Evolutionary conservation across 1,140 invertebrate species (phyloP).

Genomic region (Cotesia vestalis): DNA sequence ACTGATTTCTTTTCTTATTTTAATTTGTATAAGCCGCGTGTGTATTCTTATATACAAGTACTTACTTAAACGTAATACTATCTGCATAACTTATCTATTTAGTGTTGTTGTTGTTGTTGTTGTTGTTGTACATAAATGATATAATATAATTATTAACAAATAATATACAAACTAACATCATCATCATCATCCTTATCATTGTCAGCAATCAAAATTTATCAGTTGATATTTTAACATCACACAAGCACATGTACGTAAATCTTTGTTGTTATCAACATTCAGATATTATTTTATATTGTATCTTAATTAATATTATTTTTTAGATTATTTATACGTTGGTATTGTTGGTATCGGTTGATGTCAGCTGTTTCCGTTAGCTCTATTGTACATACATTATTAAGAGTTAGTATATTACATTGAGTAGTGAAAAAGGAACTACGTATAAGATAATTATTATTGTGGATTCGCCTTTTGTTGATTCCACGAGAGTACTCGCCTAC

Average conservation of each 20-base stretch:
- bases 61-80: neutral
- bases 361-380: constrained; percentile 25
- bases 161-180: neutral
- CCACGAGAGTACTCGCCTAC: neutral
- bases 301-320: neutral
- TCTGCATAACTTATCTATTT: neutral
- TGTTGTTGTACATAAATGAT: neutral
- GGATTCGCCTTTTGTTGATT: constrained; percentile 31
- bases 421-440: constrained; percentile 14
- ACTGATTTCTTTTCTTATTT: constrained; percentile 24
- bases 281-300: neutral
- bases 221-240: too few relatives aligned
- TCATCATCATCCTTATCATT: too few relatives aligned
- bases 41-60: neutral
- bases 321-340: neutral
- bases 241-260: too few relatives aligned
- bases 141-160: neutral
- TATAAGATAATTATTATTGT: constrained; percentile 12
- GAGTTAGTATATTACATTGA: constrained; percentile 3
- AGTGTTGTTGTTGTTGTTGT: constrained; percentile 3
- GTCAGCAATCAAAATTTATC: too few relatives aligned
- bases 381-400: constrained; percentile 7
- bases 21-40: neutral
- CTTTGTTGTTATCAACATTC: too few relatives aligned
- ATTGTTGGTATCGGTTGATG: neutral